These are phyloP conservation scores for Bos taurus DNA, from an alignment of 2,113 vertebrate genomes.

Conservation along the genomic window ARS-UCD2.0 NC_037354.1:5188001-5188500, in stretches of 20 bases:
- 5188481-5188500: no score
- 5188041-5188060: neutral
- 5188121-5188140: neutral
- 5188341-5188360: no score
- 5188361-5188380: no score
- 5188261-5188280: neutral
- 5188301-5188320: neutral
- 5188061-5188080: neutral
- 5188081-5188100: neutral
- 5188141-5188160: neutral
- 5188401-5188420: no score
- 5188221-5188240: neutral
- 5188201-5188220: neutral
- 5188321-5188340: neutral
- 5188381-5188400: no score
- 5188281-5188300: neutral
- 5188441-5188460: no score
- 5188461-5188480: no score
- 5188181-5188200: neutral
- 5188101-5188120: neutral
- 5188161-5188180: neutral
- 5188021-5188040: neutral
- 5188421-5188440: no score
- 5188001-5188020: neutral
- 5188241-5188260: neutral